A percentile compares a stretch with the other conserved stretches of the same genome.
phyloP scores from a whole-genome alignment of 1,140 invertebrate species.

The Zophobas atratus region DNA sequence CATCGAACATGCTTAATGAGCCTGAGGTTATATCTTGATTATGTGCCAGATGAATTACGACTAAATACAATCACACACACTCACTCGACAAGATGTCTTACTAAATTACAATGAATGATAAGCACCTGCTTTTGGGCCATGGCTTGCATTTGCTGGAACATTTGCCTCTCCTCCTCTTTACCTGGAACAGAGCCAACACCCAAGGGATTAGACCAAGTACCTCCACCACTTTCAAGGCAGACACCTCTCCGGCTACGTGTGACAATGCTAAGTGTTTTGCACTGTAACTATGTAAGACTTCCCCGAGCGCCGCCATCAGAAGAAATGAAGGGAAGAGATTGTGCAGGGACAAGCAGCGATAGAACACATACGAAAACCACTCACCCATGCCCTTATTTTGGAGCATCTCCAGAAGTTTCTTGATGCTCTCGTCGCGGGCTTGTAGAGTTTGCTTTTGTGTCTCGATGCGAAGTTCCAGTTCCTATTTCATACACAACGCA shows the following conservation, averaged over 20 bases:
- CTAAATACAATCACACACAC: slow-evolving; percentile 57
- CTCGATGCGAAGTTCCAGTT: slow-evolving; percentile 96
- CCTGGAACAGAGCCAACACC: slow-evolving; percentile 77
- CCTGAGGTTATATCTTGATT: slow-evolving; percentile 59
- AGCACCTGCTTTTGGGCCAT: slow-evolving; percentile 96
- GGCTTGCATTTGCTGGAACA: slow-evolving; percentile 96
- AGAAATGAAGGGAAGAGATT: slow-evolving; percentile 49
- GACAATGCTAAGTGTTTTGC: slow-evolving; percentile 36
- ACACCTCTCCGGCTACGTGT: slow-evolving; percentile 43
- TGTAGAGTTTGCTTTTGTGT: slow-evolving; percentile 98
- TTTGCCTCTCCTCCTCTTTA: slow-evolving; percentile 94
- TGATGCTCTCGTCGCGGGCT: slow-evolving; percentile 97
- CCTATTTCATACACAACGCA: slow-evolving; percentile 70
- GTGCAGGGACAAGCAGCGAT: slow-evolving; percentile 58
- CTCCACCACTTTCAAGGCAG: slow-evolving; percentile 37
- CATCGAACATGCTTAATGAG: slow-evolving; percentile 61
- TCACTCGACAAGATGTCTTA: slow-evolving; percentile 55
- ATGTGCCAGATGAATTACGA: slow-evolving; percentile 62
- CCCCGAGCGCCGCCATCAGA: slow-evolving; percentile 51
- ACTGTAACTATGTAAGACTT: slow-evolving; percentile 57
- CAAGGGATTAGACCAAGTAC: slow-evolving; percentile 62
- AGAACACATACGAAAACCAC: slow-evolving; percentile 66
- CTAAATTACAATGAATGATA: slow-evolving; percentile 66
- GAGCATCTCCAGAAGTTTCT: slow-evolving; percentile 98
- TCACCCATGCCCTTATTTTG: slow-evolving; percentile 97